Percentiles rank a stretch among this genome's conserved stretches.
phyloP scores from a whole-genome alignment of 2,888 invertebrate genomes.

The Cryptus viduatorius region DNA sequence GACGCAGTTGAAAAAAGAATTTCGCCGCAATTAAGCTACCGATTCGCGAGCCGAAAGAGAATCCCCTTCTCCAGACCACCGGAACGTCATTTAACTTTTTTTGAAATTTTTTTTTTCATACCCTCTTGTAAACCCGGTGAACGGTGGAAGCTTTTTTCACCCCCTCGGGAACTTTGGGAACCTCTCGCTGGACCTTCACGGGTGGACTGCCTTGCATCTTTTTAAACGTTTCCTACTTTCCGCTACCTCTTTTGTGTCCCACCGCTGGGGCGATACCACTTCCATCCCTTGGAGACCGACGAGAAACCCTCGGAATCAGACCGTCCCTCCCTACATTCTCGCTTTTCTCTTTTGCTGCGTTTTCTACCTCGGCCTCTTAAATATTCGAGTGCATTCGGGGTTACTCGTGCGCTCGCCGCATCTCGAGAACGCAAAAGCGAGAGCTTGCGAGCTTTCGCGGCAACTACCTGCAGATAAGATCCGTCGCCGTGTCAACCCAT shows the following conservation, averaged over 20 bases:
- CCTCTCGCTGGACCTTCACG: background rate
- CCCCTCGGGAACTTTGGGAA: slow-evolving; percentile 1
- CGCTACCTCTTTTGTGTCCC: background rate
- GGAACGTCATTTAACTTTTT: slow-evolving; percentile 8
- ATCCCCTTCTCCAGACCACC: background rate
- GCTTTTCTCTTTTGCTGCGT: slow-evolving; percentile 24
- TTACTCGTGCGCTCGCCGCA: slow-evolving; percentile 29
- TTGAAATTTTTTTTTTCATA: background rate
- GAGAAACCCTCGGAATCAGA: slow-evolving; percentile 5
- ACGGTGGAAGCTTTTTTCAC: slow-evolving; percentile 3
- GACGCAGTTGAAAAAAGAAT: background rate
- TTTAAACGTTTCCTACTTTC: slow-evolving; percentile 21
- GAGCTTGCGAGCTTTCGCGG: slow-evolving; percentile 46
- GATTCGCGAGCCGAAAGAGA: slow-evolving; percentile 17
- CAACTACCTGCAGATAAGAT: slow-evolving; percentile 34
- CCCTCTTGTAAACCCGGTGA: background rate
- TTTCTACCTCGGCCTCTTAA: slow-evolving; percentile 53
- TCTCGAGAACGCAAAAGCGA: slow-evolving; percentile 17
- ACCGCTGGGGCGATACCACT: background rate
- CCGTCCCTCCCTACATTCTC: background rate
- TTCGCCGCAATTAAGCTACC: slow-evolving; percentile 25
- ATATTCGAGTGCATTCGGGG: slow-evolving; percentile 58
- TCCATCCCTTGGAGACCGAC: background rate
- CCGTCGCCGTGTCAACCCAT: slow-evolving; percentile 47
- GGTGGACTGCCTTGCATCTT: slow-evolving; percentile 18